phyloP scores from a whole-genome alignment of 2,113 vertebrate species.

The Vulpes lagopus region DNA sequence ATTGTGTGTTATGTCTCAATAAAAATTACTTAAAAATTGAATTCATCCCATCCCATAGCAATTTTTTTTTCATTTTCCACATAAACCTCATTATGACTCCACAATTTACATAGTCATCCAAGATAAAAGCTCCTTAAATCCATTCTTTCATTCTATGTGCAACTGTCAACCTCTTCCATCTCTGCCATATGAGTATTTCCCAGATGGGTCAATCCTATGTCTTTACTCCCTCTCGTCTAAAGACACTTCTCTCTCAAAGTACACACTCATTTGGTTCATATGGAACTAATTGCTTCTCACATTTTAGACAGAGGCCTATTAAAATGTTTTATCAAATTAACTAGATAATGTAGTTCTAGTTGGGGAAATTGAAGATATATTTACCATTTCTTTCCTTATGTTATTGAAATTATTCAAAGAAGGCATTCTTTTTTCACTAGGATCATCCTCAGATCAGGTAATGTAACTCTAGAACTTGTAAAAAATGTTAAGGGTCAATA shows the following conservation, averaged over 20 bases:
- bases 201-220: not conserved
- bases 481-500: not conserved
- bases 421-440: not conserved
- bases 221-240: not conserved
- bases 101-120: not conserved
- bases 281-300: not conserved
- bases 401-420: not conserved
- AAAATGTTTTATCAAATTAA: not conserved
- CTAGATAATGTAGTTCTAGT: not conserved
- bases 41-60: not conserved
- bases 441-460: not conserved
- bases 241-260: not conserved
- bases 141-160: not conserved
- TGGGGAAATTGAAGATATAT: not conserved
- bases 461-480: not conserved
- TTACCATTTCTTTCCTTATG: not conserved
- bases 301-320: not conserved
- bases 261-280: not conserved
- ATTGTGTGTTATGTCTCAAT: not conserved
- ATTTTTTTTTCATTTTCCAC: not conserved
- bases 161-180: not conserved
- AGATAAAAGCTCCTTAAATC: not conserved
- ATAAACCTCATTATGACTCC: not conserved
- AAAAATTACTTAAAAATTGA: not conserved
- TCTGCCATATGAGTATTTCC: not conserved